Conservation (phyloP, 2,888 invertebrate genomes). For the Drosophila merina region DNA sequence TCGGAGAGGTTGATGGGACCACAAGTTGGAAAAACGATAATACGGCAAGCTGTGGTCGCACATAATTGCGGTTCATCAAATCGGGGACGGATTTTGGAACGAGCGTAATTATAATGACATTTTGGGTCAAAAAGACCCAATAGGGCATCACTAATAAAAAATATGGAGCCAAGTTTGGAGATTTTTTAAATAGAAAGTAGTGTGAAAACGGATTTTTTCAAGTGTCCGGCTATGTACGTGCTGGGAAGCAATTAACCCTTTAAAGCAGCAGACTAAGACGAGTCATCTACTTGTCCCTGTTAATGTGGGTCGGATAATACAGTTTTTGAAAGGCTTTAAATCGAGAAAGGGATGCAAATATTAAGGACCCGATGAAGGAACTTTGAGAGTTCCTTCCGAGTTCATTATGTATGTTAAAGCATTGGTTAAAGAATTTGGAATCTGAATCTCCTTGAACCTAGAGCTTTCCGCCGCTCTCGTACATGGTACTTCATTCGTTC, state of each 20-base stretch:
- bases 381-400: not conserved
- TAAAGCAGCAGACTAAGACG: constrained; percentile 57
- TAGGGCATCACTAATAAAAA: constrained; percentile 2
- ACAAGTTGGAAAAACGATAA: constrained; percentile 23
- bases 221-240: constrained; percentile 47
- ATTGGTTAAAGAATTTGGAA: too few species aligned
- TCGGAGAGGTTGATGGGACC: constrained; percentile 22
- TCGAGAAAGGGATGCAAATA: constrained; percentile 44
- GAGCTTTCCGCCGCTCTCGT: too few species aligned
- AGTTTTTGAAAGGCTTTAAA: constrained; percentile 52
- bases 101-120: constrained; percentile 52
- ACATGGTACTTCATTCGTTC: too few species aligned
- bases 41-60: constrained; percentile 7
- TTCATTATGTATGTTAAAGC: too few species aligned
- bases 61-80: constrained; percentile 42
- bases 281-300: constrained; percentile 27
- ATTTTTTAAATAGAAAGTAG: not conserved
- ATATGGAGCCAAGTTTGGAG: not conserved
- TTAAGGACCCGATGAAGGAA: constrained; percentile 41
- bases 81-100: constrained; percentile 8
- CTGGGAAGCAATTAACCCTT: constrained; percentile 61
- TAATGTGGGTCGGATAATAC: constrained; percentile 30
- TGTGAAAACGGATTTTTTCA: not conserved
- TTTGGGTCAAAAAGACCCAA: constrained; percentile 38
- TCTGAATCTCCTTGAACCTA: too few species aligned